These are phyloP conservation scores for Globia sparganii DNA, from an alignment of 2,888 invertebrate genomes.

Conservation along the genomic window DNA sequence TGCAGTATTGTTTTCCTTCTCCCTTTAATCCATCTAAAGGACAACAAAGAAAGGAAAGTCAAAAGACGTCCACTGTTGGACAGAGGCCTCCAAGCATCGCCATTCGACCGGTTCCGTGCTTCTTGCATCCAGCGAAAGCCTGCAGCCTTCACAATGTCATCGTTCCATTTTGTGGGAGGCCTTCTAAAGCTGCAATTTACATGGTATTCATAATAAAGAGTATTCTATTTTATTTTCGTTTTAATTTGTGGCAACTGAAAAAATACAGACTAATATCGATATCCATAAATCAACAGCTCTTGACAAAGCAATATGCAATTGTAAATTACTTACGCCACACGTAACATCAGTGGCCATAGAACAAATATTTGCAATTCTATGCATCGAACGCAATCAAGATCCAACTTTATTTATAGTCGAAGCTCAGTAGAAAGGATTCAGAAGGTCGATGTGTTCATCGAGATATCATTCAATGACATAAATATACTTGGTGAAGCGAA, in stretches of 20 bases:
- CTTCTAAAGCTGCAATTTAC: neutral
- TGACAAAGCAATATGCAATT: constrained; percentile 40
- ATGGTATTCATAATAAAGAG: neutral
- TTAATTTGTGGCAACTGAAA: neutral
- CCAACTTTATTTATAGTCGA: constrained; percentile 56
- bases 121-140: neutral
- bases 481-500: neutral
- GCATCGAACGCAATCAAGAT: constrained; percentile 72
- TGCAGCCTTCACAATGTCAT: neutral
- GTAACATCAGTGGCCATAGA: constrained; percentile 42
- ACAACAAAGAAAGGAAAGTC: too few species aligned
- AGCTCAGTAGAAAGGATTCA: neutral
- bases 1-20: neutral
- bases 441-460: constrained; percentile 1
- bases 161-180: neutral
- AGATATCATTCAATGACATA: neutral
- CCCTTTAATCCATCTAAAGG: neutral
- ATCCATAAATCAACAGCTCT: constrained; percentile 12
- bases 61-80: neutral
- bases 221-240: neutral
- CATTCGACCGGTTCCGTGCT: neutral
- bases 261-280: constrained; percentile 4
- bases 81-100: neutral
- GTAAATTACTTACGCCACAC: constrained; percentile 47
- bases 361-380: constrained; percentile 62